Conservation (phyloP, 2,888 invertebrate species). For the Eupithecia tripunctaria region DNA sequence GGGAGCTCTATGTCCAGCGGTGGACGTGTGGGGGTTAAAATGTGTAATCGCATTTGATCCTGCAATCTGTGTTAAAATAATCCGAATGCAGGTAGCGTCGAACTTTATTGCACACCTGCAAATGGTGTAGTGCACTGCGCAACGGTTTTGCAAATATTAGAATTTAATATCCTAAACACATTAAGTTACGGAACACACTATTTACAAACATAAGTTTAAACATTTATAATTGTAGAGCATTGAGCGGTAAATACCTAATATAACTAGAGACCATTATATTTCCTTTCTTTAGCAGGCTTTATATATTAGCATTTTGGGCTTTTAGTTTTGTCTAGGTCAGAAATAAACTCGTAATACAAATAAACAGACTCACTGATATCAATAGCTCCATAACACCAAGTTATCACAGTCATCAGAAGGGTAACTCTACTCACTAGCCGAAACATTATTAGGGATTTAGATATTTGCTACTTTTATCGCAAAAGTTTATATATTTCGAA, state of each 20-base stretch:
- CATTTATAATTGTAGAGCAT: not conserved
- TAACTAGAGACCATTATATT: not conserved
- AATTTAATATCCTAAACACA: not conserved
- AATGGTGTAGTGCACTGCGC: not conserved
- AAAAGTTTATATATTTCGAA: conserved; percentile 7
- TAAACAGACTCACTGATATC: conserved; percentile 63
- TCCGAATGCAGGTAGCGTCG: not conserved
- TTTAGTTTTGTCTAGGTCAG: not conserved
- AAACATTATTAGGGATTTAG: conserved; percentile 24
- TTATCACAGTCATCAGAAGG: conserved; percentile 51
- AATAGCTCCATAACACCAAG: conserved; percentile 55
- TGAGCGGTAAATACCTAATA: not conserved
- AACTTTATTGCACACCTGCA: not conserved
- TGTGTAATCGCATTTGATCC: not conserved
- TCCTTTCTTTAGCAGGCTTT: not conserved
- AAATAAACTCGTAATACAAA: not conserved
- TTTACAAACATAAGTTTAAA: not conserved
- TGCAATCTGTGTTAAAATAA: not conserved
- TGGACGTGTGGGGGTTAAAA: not conserved
- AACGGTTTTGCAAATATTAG: not conserved
- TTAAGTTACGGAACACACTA: not conserved
- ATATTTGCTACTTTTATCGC: conserved; percentile 9
- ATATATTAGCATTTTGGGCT: not conserved
- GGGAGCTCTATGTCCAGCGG: not conserved
- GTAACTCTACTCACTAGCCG: conserved; percentile 39